Evolutionary conservation across 2,113 vertebrate species (phyloP), one percentile per base, ranked within the genome.

Genomic region (Oriolus oriolus): DNA sequence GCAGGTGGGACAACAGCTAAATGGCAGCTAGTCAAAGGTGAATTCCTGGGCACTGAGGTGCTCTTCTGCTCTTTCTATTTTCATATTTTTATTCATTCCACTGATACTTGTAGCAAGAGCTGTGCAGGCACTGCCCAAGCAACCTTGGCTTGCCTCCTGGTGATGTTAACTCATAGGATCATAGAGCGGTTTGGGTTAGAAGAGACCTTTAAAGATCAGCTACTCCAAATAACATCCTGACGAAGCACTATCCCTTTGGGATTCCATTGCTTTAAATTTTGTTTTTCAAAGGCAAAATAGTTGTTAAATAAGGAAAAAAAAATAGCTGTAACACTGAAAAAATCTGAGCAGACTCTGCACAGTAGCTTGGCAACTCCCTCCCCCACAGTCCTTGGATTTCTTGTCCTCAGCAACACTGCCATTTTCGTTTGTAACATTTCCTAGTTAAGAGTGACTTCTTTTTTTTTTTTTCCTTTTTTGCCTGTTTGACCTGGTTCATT

Each of bases 281-380:
- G 10, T 28, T 92, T 88, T 68, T 50, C 49, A 77, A 81, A 57
- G 53, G 57, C 26, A 91, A 85, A 91, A 70, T 6, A 84, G 4
- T 64, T 59, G 17, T 74, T 81, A 78, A 94, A 68, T 44, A 71
- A 69, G 77, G 69, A 39, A 53, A 65, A 89, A 87, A 14, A 84
- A 94, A 56, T 49, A 84, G 56, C 70, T 87, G 54, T 52, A 75
- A 27, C 35, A 50, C 56, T 33, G 47, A 93, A 75, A 64, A 76
- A 87, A 68, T 68, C 57, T 18, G n/a, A 45, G 35, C 33, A 65
- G 45, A 45, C 11, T 33, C 47, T 65, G 45, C 1, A 1, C 35
- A 65, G 89, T 71, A 81, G 31, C 87, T 87, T 87, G 81, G 91
- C 84, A 89, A 66, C 87, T 89, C 45, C 91, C 73, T 85, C 74